Conservation (phyloP, 2,888 invertebrate species). For the Nephrotoma guestfalica region DNA sequence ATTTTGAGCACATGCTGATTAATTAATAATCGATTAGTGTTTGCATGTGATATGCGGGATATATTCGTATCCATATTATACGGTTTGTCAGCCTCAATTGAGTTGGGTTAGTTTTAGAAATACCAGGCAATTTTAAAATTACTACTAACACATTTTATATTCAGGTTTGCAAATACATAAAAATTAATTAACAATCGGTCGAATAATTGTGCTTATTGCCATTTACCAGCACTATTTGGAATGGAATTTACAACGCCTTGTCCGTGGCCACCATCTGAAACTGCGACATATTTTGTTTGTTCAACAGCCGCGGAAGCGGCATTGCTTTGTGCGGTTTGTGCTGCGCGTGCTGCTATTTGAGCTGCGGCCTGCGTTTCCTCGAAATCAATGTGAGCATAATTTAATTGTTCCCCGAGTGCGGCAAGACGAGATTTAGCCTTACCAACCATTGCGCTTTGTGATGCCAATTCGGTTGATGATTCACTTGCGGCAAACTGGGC, state of each 20-base stretch:
- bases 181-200: not conserved
- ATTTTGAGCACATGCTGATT: not conserved
- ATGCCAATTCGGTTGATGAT: constrained; percentile 57
- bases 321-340: constrained; percentile 47
- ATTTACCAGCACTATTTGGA: not conserved
- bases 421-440: constrained; percentile 51
- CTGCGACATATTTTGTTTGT: not conserved
- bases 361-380: constrained; percentile 61
- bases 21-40: not conserved
- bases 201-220: not conserved
- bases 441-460: constrained; percentile 65
- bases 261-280: not conserved
- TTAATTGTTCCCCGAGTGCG: constrained; percentile 50
- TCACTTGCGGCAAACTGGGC: constrained; percentile 58
- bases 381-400: constrained; percentile 55
- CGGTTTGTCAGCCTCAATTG: not conserved
- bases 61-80: not conserved
- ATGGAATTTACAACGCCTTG: not conserved
- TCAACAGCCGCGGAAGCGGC: not conserved
- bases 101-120: not conserved
- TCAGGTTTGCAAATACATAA: not conserved
- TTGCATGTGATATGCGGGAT: not conserved
- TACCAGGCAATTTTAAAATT: not conserved
- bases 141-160: not conserved
- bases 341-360: constrained; percentile 47